Base-by-base conservation (phyloP, 2,797 vertebrate species). In the Tauraco hartlaubi region DNA sequence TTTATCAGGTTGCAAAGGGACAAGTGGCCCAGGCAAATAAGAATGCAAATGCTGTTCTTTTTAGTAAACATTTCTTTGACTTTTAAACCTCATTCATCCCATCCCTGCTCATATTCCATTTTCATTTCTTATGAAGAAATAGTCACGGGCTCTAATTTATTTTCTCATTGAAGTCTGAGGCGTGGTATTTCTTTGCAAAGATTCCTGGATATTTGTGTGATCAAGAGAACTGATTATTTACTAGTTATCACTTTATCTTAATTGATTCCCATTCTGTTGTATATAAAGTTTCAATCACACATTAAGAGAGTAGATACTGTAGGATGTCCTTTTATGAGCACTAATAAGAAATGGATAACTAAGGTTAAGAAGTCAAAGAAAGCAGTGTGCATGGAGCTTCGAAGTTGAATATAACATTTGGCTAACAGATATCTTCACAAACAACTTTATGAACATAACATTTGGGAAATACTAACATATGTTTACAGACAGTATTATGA, bases 1-100 rank as follows among this genome's bases (percentile, higher is more conserved):
- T 96, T 93, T 75, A 93, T 69, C 94, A 76, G 76, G 51, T 78
- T 96, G 67, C 77, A 86, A 84, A 93, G 48, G 39, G 46, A 25
- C 54, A 73, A 90, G 83, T 52, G 48, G 48, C 48, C n/a, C 35
- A 68, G 37, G 46, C 56, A 68, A 90, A 90, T 25, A 51, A 48
- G 55, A 95, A 82, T 84, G 73, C 11, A 78, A 93, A 66, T 78
- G 49, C 41, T 86, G 12, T 26, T 85, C 41, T 49, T 90, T 71
- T 88, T 64, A 39, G 58, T 68, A 75, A 81, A 73, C 9, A 14
- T 74, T 79, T 87, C 6, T 74, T 89, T 90, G 61, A 68, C 23
- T 54, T 94, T 63, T 69, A 73, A 87, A 88, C 69, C 14, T 79
- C 73, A 63, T 62, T 78, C 6, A 8, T 67, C 20, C 59, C 26